Percentiles rank a stretch among this genome's conserved stretches.
Conservation (phyloP, 1,140 invertebrate species). For the Pygmarrhopalites habei region DNA sequence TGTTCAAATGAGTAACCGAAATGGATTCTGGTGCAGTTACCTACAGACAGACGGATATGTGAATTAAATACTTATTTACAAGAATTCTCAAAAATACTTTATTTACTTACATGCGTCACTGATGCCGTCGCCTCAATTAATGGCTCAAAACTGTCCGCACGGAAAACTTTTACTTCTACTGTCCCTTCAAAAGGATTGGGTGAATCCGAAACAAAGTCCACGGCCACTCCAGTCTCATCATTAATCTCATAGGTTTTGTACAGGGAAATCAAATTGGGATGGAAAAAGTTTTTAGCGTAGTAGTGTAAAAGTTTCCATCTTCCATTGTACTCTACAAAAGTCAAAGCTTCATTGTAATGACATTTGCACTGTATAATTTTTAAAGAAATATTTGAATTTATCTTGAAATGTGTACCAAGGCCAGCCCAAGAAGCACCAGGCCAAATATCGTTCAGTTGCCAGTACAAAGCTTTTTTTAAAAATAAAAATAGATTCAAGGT, state of each 20-base stretch:
- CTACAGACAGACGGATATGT: no score
- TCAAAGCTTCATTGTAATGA: no score
- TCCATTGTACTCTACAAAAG: constrained; percentile 44
- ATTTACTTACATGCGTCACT: no score
- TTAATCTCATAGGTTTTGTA: constrained; percentile 40
- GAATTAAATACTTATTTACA: no score
- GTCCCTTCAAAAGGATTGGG: not conserved
- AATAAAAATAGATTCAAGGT: no score
- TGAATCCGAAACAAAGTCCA: not conserved
- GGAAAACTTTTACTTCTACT: not conserved
- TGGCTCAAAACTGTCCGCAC: not conserved
- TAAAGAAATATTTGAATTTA: no score
- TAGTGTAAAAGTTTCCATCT: constrained; percentile 91
- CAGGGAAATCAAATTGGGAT: constrained; percentile 58
- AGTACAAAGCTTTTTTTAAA: constrained; percentile 85
- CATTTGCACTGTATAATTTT: no score
- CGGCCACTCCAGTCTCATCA: not conserved
- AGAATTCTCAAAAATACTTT: no score
- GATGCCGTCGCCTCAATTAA: no score
- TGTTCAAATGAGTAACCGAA: not conserved
- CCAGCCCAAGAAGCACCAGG: constrained; percentile 92
- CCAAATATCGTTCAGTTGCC: constrained; percentile 99
- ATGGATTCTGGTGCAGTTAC: no score
- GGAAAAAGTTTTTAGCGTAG: constrained; percentile 75
- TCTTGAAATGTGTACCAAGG: constrained; percentile 69